These are phyloP conservation scores for Iphiclides podalirius DNA, from an alignment of 2,888 invertebrate genomes.

Conservation along the genomic window DNA sequence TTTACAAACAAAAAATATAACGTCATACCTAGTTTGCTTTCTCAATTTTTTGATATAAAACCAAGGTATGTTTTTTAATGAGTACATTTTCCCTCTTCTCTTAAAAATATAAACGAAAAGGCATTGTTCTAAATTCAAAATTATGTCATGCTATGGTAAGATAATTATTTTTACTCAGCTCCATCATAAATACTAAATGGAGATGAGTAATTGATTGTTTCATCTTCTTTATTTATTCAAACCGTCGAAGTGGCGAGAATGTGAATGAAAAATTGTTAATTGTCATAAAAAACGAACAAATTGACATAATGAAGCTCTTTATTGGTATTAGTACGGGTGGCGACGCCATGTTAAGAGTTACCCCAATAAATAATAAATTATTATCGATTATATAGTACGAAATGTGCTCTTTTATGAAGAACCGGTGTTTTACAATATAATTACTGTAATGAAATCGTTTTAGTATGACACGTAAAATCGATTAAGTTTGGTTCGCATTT, in stretches of 20 bases:
- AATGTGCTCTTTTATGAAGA: constrained; percentile 33
- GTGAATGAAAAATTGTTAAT: neutral
- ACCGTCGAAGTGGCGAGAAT: constrained; percentile 1
- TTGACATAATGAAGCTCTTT: neutral
- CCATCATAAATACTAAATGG: neutral
- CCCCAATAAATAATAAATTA: constrained; percentile 38
- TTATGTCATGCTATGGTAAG: neutral
- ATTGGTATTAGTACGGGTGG: neutral
- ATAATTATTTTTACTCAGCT: too few species aligned
- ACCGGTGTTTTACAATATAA: constrained; percentile 44
- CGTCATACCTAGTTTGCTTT: too few species aligned
- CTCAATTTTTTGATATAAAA: too few species aligned
- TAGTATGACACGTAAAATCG: constrained; percentile 40
- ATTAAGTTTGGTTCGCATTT: constrained; percentile 23
- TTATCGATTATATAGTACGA: constrained; percentile 42
- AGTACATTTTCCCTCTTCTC: too few species aligned
- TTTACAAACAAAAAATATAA: too few species aligned
- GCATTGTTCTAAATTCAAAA: neutral
- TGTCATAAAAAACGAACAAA: constrained; percentile 15
- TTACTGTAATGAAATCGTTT: constrained; percentile 46
- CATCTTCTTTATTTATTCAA: constrained; percentile 6
- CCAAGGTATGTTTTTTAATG: too few species aligned
- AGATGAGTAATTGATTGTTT: constrained; percentile 1
- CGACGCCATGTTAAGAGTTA: neutral
- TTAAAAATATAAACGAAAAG: too few species aligned